These are phyloP conservation scores for Synodontis membranacea DNA, from an alignment of 2,113 vertebrate genomes.

Conservation along the genomic window DNA sequence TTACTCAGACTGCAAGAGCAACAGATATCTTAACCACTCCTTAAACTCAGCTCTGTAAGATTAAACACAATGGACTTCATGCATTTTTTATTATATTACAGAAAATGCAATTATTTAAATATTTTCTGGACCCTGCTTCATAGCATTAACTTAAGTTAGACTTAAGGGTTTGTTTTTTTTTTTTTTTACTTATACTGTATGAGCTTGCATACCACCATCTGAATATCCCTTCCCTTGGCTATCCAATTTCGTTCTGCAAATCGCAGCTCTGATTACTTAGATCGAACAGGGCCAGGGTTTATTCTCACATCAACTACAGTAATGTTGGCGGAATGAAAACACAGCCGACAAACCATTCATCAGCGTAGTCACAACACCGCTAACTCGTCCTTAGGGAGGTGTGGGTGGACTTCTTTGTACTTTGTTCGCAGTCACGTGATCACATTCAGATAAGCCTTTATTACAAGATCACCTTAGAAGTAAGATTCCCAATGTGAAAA, in stretches of 20 bases:
- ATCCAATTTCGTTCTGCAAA: constrained; percentile 10
- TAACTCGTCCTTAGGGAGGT: constrained; percentile 42
- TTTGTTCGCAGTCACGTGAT: constrained; percentile 3
- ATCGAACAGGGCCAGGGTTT: constrained; percentile 1
- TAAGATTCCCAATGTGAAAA: neutral
- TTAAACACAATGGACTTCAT: neutral
- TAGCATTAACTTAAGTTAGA: neutral
- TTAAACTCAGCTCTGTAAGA: neutral
- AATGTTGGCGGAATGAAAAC: constrained; percentile 27
- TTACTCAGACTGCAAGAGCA: neutral
- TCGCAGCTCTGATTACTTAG: constrained; percentile 33
- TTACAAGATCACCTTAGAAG: constrained; percentile 14
- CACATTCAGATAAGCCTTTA: neutral
- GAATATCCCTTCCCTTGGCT: constrained; percentile 4
- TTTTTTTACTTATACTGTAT: neutral
- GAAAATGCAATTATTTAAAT: constrained; percentile 20
- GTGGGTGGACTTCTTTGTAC: constrained; percentile 39
- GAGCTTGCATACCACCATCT: neutral
- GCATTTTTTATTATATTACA: neutral
- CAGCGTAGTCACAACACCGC: constrained; percentile 38
- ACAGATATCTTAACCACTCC: neutral
- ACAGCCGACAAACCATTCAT: constrained; percentile 31
- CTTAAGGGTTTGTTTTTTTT: neutral
- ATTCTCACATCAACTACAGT: constrained; percentile 28
- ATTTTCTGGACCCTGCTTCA: neutral